These are phyloP conservation scores for Engystomops pustulosus DNA, from an alignment of 2,113 vertebrate genomes.

Conservation along the genomic window DNA sequence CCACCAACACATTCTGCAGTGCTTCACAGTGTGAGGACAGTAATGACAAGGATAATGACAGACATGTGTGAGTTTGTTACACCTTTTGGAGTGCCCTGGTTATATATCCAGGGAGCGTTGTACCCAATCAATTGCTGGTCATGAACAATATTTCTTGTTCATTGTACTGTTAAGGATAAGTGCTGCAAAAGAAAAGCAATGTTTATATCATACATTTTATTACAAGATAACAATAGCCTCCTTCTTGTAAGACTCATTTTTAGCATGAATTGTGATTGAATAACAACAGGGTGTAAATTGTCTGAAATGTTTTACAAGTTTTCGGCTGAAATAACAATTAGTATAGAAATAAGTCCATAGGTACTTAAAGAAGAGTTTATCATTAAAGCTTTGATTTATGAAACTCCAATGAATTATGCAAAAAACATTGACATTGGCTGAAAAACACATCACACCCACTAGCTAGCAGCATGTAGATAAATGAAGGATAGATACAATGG, in stretches of 20 bases:
- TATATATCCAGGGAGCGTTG: neutral
- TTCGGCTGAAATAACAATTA: no score
- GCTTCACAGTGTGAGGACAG: conserved; percentile 24
- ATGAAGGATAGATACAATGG: no score
- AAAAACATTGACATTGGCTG: no score
- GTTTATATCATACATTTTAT: neutral
- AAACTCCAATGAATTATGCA: no score
- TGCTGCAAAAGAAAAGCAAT: neutral
- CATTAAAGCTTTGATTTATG: no score
- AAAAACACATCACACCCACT: no score
- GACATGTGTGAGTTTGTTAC: conserved; percentile 26
- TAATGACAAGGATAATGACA: conserved; percentile 28
- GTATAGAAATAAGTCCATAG: no score
- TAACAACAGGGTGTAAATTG: no score
- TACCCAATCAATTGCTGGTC: neutral
- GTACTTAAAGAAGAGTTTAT: no score
- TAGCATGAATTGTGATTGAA: no score
- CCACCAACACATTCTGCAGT: conserved; percentile 7
- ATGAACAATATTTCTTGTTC: neutral
- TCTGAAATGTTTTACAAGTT: neutral
- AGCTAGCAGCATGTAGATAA: no score
- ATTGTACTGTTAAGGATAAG: neutral
- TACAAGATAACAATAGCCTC: neutral
- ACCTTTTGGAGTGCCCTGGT: conserved; percentile 14
- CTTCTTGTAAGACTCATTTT: neutral